Base-by-base conservation (phyloP, 2,888 invertebrate genomes). In the Agrenia bidenticulata region DNA sequence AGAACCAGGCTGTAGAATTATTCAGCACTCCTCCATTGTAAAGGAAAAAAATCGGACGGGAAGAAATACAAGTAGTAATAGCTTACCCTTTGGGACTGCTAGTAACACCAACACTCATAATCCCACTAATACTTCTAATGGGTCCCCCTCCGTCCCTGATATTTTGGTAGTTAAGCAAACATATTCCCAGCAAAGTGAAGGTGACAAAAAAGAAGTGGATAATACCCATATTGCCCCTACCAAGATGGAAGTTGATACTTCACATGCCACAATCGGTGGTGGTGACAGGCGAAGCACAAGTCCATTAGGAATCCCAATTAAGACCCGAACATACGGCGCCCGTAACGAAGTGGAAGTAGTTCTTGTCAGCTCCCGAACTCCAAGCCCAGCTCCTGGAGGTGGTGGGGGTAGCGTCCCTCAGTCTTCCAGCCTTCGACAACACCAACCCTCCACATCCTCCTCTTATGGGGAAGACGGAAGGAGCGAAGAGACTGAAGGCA, bases 281-380 rank as follows among this genome's bases (percentile, higher is more conserved):
- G 56, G 56, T 57, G 56, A 63, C 45, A 23, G 63, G 27, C 24
- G 57, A 63, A 63, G 63, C 49, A 49, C 56, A 55, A 62, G 62
- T 64, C 70, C 66, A 50, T 61, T 63, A 61, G 65, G 65, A 26
- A 19, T 67, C 56, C 69, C 73, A 42, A 66, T 71, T 39, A 73
- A 73, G 51, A 73, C 73, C 9, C 73, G 72, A 64, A 73, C 71
- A 4, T 72, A 73, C 61, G 73, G 73, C 49, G 61, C 72, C 32
- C 61, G 74, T 15, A 74, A 74, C 61, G 73, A 76, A 69, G 74
- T 76, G 23, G 74, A 75, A 74, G 73, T 75, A 24, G 73, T 69
- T 50, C 69, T 75, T 57, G 69, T 76, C 32, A 70, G 73, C 66
- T 73, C 73, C 27, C 68, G 74, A 51, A 73, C 74, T 26, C 74